Base-by-base conservation (phyloP, 2,113 vertebrate genomes). In the Barbus barbus region DNA sequence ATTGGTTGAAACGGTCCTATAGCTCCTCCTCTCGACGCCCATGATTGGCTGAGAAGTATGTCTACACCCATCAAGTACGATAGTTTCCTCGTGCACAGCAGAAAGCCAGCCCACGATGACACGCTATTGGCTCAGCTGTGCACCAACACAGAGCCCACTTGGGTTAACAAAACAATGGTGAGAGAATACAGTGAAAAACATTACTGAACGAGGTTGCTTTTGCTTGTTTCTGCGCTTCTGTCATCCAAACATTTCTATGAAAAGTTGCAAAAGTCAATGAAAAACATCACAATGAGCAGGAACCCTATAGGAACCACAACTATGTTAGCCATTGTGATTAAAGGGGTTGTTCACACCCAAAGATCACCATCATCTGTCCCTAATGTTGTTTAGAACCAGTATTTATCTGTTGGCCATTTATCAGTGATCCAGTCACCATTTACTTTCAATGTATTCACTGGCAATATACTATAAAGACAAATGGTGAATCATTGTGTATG, bases 101-200 rank as follows among this genome's bases (percentile, higher is more conserved):
- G 11, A 82, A 92, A 90, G 71, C 89, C 93, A 86, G 63, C 93
- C 94, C 93, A 93, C 90, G 92, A 93, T 56, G 89, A 67, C 67
- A 88, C 69, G 8, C 80, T 69, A 94, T 93, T 94, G 92, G 93
- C 79, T 48, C 5, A 53, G 53, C 81, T 69, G 56, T 69, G 78
- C 67, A 51, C n/a, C 41, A 74, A 74, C 22, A 16, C 28, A 28
- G 44, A 31, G 20, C 26, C 31, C 36, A 65, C 67, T 75, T 72
- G 51, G 48, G 63, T 9, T 41, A 84, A 73, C n/a, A 63, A 83
- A 31, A 46, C 44, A 85, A 18, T 88, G 38, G 84, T 73, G 11
- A 41, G 28, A 61, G 4, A 20, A 20, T 13, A 61, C 22, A 67
- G 44, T 46, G 56, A 63, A 67, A 48, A 33, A 51, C 26, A 51